Evolutionary conservation across 2,888 invertebrate genomes (phyloP), one percentile per base, ranked within the genome.

Genomic region (Andrena bucephala): DNA sequence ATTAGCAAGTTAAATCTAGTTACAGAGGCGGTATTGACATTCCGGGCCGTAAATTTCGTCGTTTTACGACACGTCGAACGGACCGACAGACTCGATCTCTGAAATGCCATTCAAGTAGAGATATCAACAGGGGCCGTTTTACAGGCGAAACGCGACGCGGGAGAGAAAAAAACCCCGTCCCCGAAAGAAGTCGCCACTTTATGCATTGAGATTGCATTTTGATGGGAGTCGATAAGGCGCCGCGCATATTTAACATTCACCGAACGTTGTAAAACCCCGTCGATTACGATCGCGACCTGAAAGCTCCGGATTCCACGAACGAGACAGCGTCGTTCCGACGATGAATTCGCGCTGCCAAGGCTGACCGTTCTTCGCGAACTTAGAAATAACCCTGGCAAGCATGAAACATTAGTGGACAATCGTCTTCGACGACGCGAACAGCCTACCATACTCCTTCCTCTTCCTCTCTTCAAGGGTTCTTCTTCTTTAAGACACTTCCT

Each of bases 211-310:
- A 63, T 63, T 42, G 42, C 63, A 42, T 63, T 63, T 63, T 63
- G 42, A 63, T 63, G 63, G 24, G 63, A 42, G n/a, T 16, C 63
- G 63, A 63, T 63, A 63, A 63, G 63, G 24, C 42, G 33, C 3
- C 63, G 63, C 42, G 63, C 63, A 63, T 63, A 63, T 63, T 63
- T 63, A 63, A 63, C 24, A 63, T 63, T 63, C 63, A 27, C 20
- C 36, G 63, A n/a, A 36, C 20, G 63, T 16, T 36, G 63, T 63
- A 63, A 63, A 63, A 63, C 31, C 63, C 24, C 36, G 68, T 59
- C 24, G 69, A 59, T 31, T 20, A 50, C 60, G 59, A 42, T 68
- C 48, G 70, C 59, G 31, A 29, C 31, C 31, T n/a, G 60, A 27
- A 70, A 69, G 24, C 29, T 69, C 42, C 42, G 59, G 29, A 70